phyloP scores from a whole-genome alignment of 2,113 vertebrate genomes.

The Galbula dea region DNA sequence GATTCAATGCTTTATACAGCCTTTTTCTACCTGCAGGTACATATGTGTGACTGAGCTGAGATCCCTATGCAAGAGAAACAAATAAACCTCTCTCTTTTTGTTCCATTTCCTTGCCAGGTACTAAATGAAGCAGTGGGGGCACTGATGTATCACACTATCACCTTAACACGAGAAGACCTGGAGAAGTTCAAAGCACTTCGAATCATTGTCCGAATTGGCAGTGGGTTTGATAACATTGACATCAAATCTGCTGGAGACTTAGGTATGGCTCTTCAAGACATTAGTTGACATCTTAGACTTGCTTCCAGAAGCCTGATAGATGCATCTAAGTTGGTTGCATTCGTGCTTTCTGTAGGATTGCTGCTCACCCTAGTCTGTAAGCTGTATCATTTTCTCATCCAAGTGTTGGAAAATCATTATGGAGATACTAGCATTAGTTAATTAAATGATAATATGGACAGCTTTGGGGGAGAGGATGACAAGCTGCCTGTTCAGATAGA shows the following conservation, averaged over 20 bases:
- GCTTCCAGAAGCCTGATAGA: neutral
- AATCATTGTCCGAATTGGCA: constrained; percentile 97
- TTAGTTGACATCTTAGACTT: neutral
- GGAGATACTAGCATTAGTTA: constrained; percentile 33
- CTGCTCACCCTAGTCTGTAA: neutral
- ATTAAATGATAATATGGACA: constrained; percentile 41
- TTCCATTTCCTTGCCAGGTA: constrained; percentile 75
- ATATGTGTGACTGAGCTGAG: neutral
- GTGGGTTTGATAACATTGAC: constrained; percentile 98
- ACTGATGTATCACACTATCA: constrained; percentile 99
- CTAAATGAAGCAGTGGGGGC: constrained; percentile 98
- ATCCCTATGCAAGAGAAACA: neutral
- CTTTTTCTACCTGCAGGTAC: neutral
- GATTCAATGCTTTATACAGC: neutral
- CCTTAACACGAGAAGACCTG: constrained; percentile 94
- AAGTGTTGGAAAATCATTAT: constrained; percentile 31
- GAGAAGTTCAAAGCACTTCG: constrained; percentile 98
- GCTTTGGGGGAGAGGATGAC: neutral
- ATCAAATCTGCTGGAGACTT: constrained; percentile 97
- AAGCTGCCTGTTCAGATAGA: neutral
- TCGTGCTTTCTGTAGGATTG: neutral
- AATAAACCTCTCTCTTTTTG: neutral
- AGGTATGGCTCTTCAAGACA: constrained; percentile 72
- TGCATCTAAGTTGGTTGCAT: neutral
- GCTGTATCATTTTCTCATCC: constrained; percentile 17